Evolutionary conservation across 1,140 invertebrate species (phyloP), one percentile per base, ranked within the genome.

Genomic region (Diplogasteroides magnus): DNA sequence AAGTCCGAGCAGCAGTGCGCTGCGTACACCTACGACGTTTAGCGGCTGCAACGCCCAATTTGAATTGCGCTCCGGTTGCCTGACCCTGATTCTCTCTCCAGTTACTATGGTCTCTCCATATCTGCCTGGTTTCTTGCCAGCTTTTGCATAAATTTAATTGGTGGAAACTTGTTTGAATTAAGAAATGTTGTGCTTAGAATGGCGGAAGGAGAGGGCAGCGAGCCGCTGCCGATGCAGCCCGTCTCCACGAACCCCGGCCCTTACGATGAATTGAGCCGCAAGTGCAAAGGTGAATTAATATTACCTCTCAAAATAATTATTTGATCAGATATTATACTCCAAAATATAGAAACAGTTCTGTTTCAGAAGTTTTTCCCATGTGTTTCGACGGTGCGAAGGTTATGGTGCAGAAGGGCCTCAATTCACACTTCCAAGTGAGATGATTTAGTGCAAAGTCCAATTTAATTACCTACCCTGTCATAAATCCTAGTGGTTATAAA

Each of bases 341-440:
- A 48, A 48, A 11, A 48, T 11, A 6, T 19, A 48, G 19, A 48
- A 48, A 48, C 19, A 19, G 37, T n/a, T n/a, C n/a, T n/a, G 94
- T 91, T 85, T 97, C 96, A 92, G 94, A 98, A 86, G 88, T 98
- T 31, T 95, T 95, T 85, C 97, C 97, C 65, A 88, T 90, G 55
- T 90, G 91, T 78, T 98, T 99, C 86, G 96, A 99, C 85, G 97
- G 97, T 75, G 94, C 91, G 11, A 95, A 94, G 84, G 85, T 98
- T 64, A 90, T 98, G 86, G 86, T 99, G n/a, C 96, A 94, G 77
- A 95, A 97, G 85, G 92, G 91, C 19, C 88, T 99, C 15, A 97
- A 92, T 78, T 95, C 93, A 85, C 93, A 98, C 84, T 99, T 99
- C 85, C 96, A 98, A 87, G 90, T 98, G 76, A 92, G 91, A 63